Conservation (phyloP, 2,113 vertebrate species). For the Pelobates fuscus region DNA sequence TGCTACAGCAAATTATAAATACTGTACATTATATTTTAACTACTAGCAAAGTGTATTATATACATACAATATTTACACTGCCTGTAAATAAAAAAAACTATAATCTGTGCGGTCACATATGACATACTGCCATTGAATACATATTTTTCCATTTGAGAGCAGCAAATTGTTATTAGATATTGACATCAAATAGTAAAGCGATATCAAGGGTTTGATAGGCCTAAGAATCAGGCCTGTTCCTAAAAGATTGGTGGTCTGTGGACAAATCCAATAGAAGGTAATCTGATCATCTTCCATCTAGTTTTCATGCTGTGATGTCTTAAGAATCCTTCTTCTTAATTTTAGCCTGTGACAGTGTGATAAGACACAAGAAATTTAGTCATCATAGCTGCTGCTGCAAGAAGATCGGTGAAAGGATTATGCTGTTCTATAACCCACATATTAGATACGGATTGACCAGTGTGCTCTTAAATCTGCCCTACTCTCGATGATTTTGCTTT, state of each 20-base stretch:
- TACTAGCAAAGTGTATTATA: no score
- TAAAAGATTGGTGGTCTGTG: slow-evolving; percentile 81
- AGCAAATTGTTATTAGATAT: slow-evolving; percentile 41
- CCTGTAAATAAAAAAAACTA: no score
- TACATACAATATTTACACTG: no score
- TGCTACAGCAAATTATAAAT: no score
- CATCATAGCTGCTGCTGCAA: slow-evolving; percentile 86
- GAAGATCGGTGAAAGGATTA: slow-evolving; percentile 93
- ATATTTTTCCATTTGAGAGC: slow-evolving; percentile 7
- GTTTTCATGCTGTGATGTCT: slow-evolving; percentile 93
- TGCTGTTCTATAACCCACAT: slow-evolving; percentile 91
- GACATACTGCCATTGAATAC: not conserved
- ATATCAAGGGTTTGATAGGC: slow-evolving; percentile 59
- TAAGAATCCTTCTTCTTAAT: slow-evolving; percentile 89
- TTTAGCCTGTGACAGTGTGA: slow-evolving; percentile 95
- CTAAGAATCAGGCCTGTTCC: slow-evolving; percentile 81
- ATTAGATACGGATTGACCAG: slow-evolving; percentile 87
- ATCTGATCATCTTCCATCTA: slow-evolving; percentile 92
- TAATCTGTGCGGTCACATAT: no score
- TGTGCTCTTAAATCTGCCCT: slow-evolving; percentile 55
- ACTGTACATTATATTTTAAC: no score
- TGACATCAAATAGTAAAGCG: slow-evolving; percentile 35
- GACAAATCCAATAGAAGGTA: slow-evolving; percentile 89
- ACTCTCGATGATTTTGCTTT: slow-evolving; percentile 41
- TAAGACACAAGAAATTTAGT: slow-evolving; percentile 99